Evolutionary conservation across 37 sponge, comb jelly and placozoan species (phyloP).

Genomic region (Chondrilla cf. caribensis): DNA sequence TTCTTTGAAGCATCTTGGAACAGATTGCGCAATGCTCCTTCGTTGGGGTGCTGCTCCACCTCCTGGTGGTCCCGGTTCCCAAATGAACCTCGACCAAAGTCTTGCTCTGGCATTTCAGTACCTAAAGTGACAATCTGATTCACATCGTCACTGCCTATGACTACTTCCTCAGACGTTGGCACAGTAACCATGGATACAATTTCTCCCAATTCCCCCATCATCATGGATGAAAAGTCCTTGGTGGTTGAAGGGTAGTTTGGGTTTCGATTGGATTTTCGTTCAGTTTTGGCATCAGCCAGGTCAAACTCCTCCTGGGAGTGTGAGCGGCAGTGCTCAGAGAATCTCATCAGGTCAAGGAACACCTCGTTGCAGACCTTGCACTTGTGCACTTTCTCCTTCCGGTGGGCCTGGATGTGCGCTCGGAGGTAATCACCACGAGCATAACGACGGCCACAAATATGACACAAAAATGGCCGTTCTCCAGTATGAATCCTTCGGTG

Average conservation of each 20-base stretch:
- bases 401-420: conserved; percentile 70
- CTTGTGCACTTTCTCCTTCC: conserved; percentile 55
- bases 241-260: background rate
- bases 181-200: conserved; percentile 20
- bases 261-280: background rate
- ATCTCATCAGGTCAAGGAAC: conserved; percentile 64
- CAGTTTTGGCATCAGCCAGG: background rate
- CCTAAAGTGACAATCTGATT: background rate
- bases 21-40: background rate
- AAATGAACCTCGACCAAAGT: no score
- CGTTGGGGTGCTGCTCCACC: background rate
- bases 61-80: background rate
- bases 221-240: background rate
- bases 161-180: conserved; percentile 8
- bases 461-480: conserved; percentile 74
- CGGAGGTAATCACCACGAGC: conserved; percentile 72
- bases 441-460: conserved; percentile 69
- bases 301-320: conserved; percentile 5
- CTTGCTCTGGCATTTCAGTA: no score
- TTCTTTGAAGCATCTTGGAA: conserved; percentile 1
- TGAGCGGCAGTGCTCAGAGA: conserved; percentile 67
- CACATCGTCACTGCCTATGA: background rate
- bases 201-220: background rate
- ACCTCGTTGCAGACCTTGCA: conserved; percentile 74
- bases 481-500: conserved; percentile 81